Base-by-base conservation (phyloP, 2,888 invertebrate species). In the Drosophila yooni region DNA sequence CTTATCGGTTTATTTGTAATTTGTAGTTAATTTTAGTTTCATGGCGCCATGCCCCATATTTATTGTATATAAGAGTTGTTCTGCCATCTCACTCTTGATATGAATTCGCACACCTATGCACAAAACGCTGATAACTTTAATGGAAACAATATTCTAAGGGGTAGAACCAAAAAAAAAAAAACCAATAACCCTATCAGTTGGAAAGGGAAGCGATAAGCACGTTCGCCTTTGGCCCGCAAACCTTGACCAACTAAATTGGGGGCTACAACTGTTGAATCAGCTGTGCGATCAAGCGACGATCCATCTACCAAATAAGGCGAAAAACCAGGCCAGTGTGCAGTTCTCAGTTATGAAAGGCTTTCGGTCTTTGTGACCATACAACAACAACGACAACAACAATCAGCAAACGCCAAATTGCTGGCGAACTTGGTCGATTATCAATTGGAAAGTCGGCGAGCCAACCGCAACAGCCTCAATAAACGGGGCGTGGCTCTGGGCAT, bases 221-320 rank as follows among this genome's bases (percentile, higher is more conserved):
- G 67, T 69, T 58, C 66, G 38, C 60, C 50, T 69, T 58, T 64
- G 51, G 38, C 54, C 56, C 54, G 31, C 57, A 81, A 87, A 75
- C 88, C 82, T 83, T 83, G 88, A 87, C 83, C 87, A 89, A 81
- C 71, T 83, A 62, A 87, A 76, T 83, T 71, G 81, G 71, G 65
- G 74, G 69, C 70, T 54, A 50, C 36, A 53, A 53, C 51, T 71
- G 66, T 57, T 71, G 66, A 76, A 88, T 74, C 83, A 84, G 87
- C 83, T 83, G 86, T 74, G 51, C 69, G 60, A 75, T 71, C 56
- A 31, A 51, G 25, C 40, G 25, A 52, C 18, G n/a, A 43, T 38
- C 31, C 59, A 53, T 29, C n/a, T 34, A 40, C 65, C 70, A 69
- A 68, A 73, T 79, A 79, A 52, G 83, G 74, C 27, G 18, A 54